These are phyloP conservation scores for Triplophysa dalaica DNA, from an alignment of 2,113 vertebrate genomes.

Conservation along the genomic window DNA sequence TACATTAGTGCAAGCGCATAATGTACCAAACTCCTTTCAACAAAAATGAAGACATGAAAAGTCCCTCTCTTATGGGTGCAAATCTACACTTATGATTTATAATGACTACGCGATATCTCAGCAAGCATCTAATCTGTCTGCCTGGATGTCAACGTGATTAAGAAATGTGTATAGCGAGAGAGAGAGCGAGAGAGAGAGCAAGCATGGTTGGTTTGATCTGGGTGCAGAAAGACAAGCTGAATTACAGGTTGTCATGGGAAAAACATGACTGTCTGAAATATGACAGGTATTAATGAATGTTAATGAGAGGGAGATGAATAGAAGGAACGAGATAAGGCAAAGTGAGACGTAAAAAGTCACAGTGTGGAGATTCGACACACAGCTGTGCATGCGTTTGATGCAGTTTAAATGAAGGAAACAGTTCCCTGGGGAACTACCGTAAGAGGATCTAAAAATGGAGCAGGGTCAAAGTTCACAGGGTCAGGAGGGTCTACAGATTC, in stretches of 20 bases:
- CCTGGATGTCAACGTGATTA: slow-evolving; percentile 4
- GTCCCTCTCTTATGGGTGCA: too few species aligned
- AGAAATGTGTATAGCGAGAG: background rate
- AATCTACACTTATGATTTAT: slow-evolving; percentile 24
- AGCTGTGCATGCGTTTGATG: slow-evolving; percentile 5
- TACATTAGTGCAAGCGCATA: too few species aligned
- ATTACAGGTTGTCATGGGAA: slow-evolving; percentile 54
- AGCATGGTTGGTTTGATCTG: background rate
- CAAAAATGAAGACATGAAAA: too few species aligned
- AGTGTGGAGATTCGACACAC: background rate
- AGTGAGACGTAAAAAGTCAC: background rate
- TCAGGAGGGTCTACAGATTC: slow-evolving; percentile 53
- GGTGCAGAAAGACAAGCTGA: slow-evolving; percentile 36
- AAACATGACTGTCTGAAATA: slow-evolving; percentile 46
- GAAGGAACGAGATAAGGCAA: background rate
- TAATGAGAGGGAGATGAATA: slow-evolving; percentile 19
- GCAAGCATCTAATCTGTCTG: slow-evolving; percentile 13
- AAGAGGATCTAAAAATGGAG: slow-evolving; percentile 50
- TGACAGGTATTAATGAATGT: slow-evolving; percentile 49
- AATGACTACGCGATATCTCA: slow-evolving; percentile 59
- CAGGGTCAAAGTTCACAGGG: slow-evolving; percentile 53
- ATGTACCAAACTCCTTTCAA: too few species aligned
- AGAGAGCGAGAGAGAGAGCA: background rate
- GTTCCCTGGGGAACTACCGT: slow-evolving; percentile 29
- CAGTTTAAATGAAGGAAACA: slow-evolving; percentile 21